phyloP scores from a whole-genome alignment of 2,888 invertebrate genomes.

The Strigamia crassipes region DNA sequence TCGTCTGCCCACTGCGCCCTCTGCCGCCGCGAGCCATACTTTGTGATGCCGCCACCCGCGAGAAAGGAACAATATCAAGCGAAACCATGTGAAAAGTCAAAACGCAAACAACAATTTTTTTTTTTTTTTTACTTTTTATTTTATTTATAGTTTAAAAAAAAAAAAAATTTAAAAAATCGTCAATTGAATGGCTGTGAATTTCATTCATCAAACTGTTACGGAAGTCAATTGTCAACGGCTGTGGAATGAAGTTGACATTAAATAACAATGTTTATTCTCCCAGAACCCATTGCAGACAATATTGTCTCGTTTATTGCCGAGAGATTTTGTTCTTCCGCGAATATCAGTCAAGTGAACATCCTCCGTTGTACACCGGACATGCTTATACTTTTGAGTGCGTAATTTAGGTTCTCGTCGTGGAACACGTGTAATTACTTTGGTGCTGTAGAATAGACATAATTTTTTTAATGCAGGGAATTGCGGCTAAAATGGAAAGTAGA shows the following conservation, averaged over 20 bases:
- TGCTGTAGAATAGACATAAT: slow-evolving; percentile 1
- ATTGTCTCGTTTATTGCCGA: slow-evolving; percentile 38
- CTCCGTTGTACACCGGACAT: slow-evolving; percentile 29
- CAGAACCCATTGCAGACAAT: slow-evolving; percentile 28
- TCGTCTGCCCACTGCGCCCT: slow-evolving; percentile 43
- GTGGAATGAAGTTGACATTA: slow-evolving; percentile 8
- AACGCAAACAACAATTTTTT: neutral
- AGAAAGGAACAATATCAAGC: neutral
- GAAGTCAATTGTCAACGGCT: slow-evolving; percentile 29
- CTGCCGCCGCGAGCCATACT: slow-evolving; percentile 34
- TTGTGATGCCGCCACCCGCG: slow-evolving; percentile 43
- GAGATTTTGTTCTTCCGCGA: slow-evolving; percentile 15
- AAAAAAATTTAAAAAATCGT: neutral
- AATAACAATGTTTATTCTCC: slow-evolving; percentile 39
- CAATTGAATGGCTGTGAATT: slow-evolving; percentile 30
- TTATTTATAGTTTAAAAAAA: too few relatives aligned
- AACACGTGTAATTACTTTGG: slow-evolving; percentile 17
- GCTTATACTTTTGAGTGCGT: slow-evolving; percentile 36
- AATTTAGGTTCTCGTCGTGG: slow-evolving; percentile 19
- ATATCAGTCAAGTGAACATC: slow-evolving; percentile 20
- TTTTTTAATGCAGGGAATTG: slow-evolving; percentile 32
- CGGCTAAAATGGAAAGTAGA: slow-evolving; percentile 23
- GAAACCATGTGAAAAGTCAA: neutral
- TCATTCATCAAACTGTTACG: slow-evolving; percentile 2
- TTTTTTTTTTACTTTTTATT: too few relatives aligned